A percentile compares a stretch with the other conserved stretches of the same genome.
These are phyloP conservation scores for Drosophila aff. DNA, from an alignment of 1,140 invertebrate species.

Conservation along the genomic window DNA sequence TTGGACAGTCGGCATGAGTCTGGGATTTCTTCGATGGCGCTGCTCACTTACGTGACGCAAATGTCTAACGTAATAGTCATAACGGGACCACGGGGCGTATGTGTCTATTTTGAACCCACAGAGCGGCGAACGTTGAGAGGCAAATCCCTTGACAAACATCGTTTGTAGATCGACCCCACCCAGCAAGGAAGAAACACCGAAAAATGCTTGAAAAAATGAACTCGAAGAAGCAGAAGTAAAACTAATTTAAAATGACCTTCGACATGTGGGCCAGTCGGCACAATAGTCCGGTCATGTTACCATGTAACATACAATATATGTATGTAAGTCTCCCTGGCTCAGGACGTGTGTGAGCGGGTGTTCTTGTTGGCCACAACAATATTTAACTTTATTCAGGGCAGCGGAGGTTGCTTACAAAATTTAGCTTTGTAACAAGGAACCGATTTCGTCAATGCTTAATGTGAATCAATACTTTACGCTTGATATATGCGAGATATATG, in stretches of 20 bases:
- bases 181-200: conserved; percentile 3
- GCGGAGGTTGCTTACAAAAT: conserved; percentile 19
- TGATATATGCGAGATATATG: too few species aligned
- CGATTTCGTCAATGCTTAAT: too few species aligned
- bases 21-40: conserved; percentile 48
- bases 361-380: conserved; percentile 44
- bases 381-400: conserved; percentile 54
- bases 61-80: conserved; percentile 78
- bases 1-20: conserved; percentile 60
- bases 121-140: conserved; percentile 14
- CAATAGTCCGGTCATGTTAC: conserved; percentile 66
- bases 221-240: conserved; percentile 43
- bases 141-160: conserved; percentile 66
- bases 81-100: conserved; percentile 52
- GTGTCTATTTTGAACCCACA: conserved; percentile 24
- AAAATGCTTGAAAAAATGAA: conserved; percentile 39
- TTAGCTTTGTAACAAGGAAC: not conserved
- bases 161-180: conserved; percentile 40
- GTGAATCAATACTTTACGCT: too few species aligned
- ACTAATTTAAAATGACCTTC: conserved; percentile 81
- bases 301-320: conserved; percentile 33
- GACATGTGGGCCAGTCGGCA: conserved; percentile 56
- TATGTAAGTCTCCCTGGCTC: conserved; percentile 22
- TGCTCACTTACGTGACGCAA: conserved; percentile 68
- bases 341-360: conserved; percentile 25